Evolutionary conservation across 2,888 invertebrate genomes (phyloP), one percentile per base, ranked within the genome.

Genomic region (Drosophila falleni): DNA sequence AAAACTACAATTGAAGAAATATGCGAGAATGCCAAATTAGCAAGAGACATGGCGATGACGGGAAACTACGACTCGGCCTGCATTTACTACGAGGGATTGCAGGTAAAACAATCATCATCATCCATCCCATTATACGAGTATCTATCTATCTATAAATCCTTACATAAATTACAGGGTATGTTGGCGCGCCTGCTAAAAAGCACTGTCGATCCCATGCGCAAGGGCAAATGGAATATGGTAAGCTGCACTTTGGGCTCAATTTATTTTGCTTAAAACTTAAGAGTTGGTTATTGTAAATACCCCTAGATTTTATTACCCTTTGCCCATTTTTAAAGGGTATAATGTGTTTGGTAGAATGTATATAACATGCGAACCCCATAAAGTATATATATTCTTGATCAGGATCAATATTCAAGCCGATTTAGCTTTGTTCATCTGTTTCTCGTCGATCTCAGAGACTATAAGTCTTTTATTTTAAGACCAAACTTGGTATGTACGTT

Each of bases 21-120:
- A 93, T 96, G 96, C 94, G 98, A 98, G 94, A 98, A 98, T 94
- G 97, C 98, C 69, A 98, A 97, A 93, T 93, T 98, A 93, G 99
- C 98, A 65, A 94, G 99, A 90, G 98, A 99, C 94, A 97, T 97
- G 96, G 97, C 98, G 72, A 94, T 99, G 90, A 96, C 97, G 91
- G 98, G 99, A 23, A 98, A 98, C 93, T 99, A 99, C 92, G 98
- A 99, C 91, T 97, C 97, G 74, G 97, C 99, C 26, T 95, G 96
- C 73, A 87, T 87, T 65, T 87, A 87, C 66, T 87, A 87, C 58
- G 86, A 87, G 73, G 86, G 86, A 41, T 67, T 87, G 23, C 88
- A 79, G 77, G 76, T 76, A 60, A 60, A 29, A 26, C 1, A 10
- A 23, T 23, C 23, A 23, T 23, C 23, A 42, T 55, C 11, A 23